Conservation (phyloP, 2,113 vertebrate genomes). For the Potamarius usumacintae region DNA sequence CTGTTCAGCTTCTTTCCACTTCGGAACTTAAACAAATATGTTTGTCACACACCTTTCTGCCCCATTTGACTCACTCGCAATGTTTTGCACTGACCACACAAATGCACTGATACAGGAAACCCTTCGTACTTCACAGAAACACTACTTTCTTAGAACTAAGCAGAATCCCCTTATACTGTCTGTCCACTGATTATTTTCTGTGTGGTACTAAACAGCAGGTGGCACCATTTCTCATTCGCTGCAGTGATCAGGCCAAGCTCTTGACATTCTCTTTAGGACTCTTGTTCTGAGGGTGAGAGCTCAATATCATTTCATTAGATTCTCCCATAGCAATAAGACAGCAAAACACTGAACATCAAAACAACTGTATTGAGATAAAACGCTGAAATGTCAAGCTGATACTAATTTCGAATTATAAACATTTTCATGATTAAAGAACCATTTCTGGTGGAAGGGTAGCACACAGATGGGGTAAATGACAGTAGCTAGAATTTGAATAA, state of each 20-base stretch:
- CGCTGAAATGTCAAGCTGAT: background rate
- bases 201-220: slow-evolving; percentile 13
- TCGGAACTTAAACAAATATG: background rate
- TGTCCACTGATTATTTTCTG: background rate
- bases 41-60: background rate
- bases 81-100: background rate
- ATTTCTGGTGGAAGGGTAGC: background rate
- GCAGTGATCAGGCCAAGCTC: background rate
- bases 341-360: too few species aligned
- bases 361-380: background rate
- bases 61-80: background rate
- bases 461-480: background rate
- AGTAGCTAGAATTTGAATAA: background rate
- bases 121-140: background rate
- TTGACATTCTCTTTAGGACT: background rate
- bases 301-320: background rate
- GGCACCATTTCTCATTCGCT: slow-evolving; percentile 1
- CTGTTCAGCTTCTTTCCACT: background rate
- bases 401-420: background rate
- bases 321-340: background rate
- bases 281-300: background rate
- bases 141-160: background rate
- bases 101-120: background rate
- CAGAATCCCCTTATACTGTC: background rate
- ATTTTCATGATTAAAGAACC: background rate